Percentiles rank a stretch among this genome's conserved stretches.
Evolutionary conservation across 2,888 invertebrate species (phyloP).

Genomic region (Eupithecia abbreviata): DNA sequence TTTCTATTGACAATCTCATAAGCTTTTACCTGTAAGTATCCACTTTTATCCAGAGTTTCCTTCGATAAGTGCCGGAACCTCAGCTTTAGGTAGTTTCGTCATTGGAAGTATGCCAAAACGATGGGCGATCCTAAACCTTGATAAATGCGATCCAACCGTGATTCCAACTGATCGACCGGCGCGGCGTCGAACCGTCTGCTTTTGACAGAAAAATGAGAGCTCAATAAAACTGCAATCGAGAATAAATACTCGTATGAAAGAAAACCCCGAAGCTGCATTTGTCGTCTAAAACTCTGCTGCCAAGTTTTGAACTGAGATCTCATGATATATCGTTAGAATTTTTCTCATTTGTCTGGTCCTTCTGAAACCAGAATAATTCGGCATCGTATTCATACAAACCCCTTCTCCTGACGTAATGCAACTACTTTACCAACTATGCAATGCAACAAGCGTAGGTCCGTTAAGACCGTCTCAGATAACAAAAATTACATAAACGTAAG

Average conservation of each 20-base stretch:
- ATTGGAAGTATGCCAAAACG: constrained; percentile 57
- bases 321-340: neutral
- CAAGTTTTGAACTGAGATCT: neutral
- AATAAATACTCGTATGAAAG: neutral
- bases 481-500: neutral
- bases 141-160: constrained; percentile 56
- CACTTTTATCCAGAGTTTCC: neutral
- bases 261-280: neutral
- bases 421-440: neutral
- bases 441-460: neutral
- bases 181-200: constrained; percentile 65
- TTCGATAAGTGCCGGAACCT: constrained; percentile 30
- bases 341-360: neutral
- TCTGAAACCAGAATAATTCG: neutral
- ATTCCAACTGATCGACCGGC: constrained; percentile 35
- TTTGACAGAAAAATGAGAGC: constrained; percentile 35
- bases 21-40: neutral
- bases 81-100: constrained; percentile 34
- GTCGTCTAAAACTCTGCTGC: neutral
- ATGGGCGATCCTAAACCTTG: constrained; percentile 53
- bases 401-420: neutral
- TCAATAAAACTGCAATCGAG: neutral
- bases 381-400: neutral
- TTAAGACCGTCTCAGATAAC: neutral
- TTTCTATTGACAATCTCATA: neutral